Evolutionary conservation across 2,113 vertebrate genomes (phyloP).

Genomic region (Notothenia coriiceps): DNA sequence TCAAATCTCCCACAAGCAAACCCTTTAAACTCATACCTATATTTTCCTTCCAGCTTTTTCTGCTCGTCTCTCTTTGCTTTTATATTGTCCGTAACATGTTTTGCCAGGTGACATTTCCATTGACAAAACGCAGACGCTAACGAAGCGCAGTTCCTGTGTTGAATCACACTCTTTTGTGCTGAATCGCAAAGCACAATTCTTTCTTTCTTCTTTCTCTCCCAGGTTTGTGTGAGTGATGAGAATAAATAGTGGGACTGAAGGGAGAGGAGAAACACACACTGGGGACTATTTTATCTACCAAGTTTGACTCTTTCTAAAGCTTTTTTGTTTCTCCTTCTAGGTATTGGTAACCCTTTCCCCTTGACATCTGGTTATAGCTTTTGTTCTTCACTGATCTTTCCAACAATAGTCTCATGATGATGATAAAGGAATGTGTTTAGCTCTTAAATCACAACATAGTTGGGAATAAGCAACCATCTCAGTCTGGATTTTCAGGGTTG

Average conservation of each 20-base stretch:
- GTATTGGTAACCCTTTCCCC: constrained; percentile 21
- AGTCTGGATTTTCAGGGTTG: not conserved
- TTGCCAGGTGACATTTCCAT: constrained; percentile 46
- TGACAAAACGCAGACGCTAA: constrained; percentile 10
- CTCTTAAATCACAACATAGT: constrained; percentile 14
- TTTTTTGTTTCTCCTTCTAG: constrained; percentile 17
- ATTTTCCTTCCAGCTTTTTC: constrained; percentile 9
- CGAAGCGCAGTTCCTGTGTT: constrained; percentile 13
- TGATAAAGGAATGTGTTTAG: not conserved
- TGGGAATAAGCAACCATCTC: not conserved
- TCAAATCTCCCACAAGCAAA: constrained; percentile 14
- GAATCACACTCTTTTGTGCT: constrained; percentile 35
- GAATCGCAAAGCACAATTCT: constrained; percentile 21
- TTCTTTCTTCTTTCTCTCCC: constrained; percentile 29
- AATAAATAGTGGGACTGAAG: constrained; percentile 41
- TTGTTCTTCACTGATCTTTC: constrained; percentile 22
- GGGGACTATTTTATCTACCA: constrained; percentile 43
- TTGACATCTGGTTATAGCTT: constrained; percentile 13
- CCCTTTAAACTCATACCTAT: constrained; percentile 15
- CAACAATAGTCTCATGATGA: not conserved
- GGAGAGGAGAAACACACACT: constrained; percentile 19
- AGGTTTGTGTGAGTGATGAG: constrained; percentile 47
- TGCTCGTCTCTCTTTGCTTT: not conserved
- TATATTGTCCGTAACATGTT: constrained; percentile 18
- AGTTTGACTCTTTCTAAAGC: constrained; percentile 34